Evolutionary conservation across 2,888 invertebrate genomes (phyloP), one percentile per base, ranked within the genome.

Genomic region (Rhamnusium bicolor): DNA sequence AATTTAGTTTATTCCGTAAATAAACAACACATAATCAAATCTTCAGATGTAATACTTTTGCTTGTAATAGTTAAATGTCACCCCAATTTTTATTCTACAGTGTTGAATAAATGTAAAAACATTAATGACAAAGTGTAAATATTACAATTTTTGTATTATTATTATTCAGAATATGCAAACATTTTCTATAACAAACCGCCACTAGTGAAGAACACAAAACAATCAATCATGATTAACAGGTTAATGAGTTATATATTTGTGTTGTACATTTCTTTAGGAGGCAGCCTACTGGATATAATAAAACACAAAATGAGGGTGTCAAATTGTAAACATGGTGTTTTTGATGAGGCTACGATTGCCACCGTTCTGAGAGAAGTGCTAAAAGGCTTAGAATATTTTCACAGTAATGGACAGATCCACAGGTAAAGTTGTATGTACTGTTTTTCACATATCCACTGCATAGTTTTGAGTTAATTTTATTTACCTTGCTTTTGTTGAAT

Each of bases 321-420:
- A 8, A 96, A 97, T 87, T 98, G 97, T 86, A 96, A 94, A 87
- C 94, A 96, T 87, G 98, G 98, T 24, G 99, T 99, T 3, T 96
- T 99, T 86, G 99, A 99, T 87, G 99, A 99, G 88, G 92, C 95
- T 1, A 97, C 98, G 24, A 99, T 99, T 85, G 98, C 99, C 8
- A 99, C 99, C 0, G 97, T 99, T 54, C 91, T 99, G 60, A 95
- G 95, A 85, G 97, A 97, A 88, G 97, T 99, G 47, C 91, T 99
- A 67, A 98, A 96, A 88, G 99, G 99, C 0, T 90, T 99, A 63
- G 99, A 99, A 88, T 99, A 99, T 89, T 98, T 99, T 89, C 99
- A 99, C 87, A 96, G 95, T 86, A 99, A 98, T 89, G 98, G 98
- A 47, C 98, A 99, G 89, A 98, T 99, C 85, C 99, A 99, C 90